phyloP scores from a whole-genome alignment of 1,140 invertebrate genomes.

The Penaeus indicus region DNA sequence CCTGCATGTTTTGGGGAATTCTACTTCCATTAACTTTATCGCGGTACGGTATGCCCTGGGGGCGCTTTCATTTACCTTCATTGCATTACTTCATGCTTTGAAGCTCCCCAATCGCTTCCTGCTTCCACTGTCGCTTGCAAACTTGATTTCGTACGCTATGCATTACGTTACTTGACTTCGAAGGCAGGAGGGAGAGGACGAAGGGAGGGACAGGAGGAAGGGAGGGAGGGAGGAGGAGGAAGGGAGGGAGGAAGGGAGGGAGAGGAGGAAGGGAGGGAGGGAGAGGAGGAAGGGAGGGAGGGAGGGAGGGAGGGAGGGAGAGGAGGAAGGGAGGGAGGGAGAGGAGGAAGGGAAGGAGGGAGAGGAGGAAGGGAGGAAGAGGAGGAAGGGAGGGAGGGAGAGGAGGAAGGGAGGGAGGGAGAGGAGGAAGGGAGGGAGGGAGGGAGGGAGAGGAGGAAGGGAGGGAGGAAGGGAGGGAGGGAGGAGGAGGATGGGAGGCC shows the following conservation, averaged over 20 bases:
- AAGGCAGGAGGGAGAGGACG: not conserved
- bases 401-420: no score
- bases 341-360: no score
- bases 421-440: not conserved
- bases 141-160: no score
- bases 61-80: no score
- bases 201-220: not conserved
- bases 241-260: not conserved
- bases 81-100: no score
- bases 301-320: not conserved
- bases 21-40: not conserved
- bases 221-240: not conserved
- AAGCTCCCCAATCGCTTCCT: no score
- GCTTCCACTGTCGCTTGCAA: no score
- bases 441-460: not conserved
- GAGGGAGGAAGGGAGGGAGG: not conserved
- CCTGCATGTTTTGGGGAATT: slow-evolving; percentile 1
- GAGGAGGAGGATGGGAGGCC: not conserved
- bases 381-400: not conserved
- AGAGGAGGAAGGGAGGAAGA: no score
- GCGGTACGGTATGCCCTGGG: not conserved
- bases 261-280: not conserved
- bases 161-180: no score
- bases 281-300: not conserved
- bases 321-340: no score